A percentile compares a stretch with the other conserved stretches of the same genome.
Conservation (phyloP, 1,140 invertebrate species). For the Popillia japonica region DNA sequence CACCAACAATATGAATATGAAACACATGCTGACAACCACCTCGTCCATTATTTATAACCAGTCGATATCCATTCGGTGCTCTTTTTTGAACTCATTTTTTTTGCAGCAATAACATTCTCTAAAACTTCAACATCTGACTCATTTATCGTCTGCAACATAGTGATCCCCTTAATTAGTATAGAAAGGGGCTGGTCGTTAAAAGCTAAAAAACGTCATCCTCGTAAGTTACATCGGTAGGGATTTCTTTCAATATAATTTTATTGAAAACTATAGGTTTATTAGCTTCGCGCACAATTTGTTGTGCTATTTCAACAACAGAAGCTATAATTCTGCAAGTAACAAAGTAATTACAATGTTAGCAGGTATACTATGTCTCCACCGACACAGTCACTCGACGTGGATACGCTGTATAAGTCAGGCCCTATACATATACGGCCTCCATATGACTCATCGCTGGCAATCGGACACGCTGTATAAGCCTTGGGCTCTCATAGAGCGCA, state of each 20-base stretch:
- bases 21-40: conserved; percentile 78
- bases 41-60: conserved; percentile 77
- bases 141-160: conserved; percentile 53
- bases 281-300: conserved; percentile 52
- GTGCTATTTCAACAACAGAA: conserved; percentile 64
- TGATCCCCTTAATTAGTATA: conserved; percentile 72
- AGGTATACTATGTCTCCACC: too few species aligned
- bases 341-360: too few species aligned
- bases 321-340: too few species aligned
- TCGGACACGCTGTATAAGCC: too few species aligned
- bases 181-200: conserved; percentile 86
- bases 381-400: too few species aligned
- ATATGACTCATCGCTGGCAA: too few species aligned
- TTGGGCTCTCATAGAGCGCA: too few species aligned
- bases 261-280: conserved; percentile 75
- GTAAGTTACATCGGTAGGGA: conserved; percentile 81
- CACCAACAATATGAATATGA: conserved; percentile 81
- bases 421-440: too few species aligned
- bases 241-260: conserved; percentile 80
- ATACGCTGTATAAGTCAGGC: too few species aligned
- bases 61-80: conserved; percentile 64
- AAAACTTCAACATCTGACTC: conserved; percentile 64
- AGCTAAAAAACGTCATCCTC: conserved; percentile 81
- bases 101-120: conserved; percentile 69
- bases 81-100: conserved; percentile 65